Percentiles rank a stretch among this genome's conserved stretches.
These are phyloP conservation scores for Phortica okadai DNA, from an alignment of 2,888 invertebrate species.

Conservation along the genomic window DNA sequence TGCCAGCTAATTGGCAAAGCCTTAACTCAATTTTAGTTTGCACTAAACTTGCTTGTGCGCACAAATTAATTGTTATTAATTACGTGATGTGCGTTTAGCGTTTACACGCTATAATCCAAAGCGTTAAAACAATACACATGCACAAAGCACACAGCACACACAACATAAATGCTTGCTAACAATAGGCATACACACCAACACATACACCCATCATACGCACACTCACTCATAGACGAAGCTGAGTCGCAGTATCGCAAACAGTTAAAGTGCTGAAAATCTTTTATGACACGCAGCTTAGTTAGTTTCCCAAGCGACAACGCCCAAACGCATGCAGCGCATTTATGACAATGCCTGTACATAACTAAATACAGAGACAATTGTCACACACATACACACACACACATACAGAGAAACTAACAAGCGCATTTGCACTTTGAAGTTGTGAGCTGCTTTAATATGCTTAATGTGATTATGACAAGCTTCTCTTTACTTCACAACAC, in stretches of 20 bases:
- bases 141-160: not conserved
- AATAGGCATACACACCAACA: slow-evolving; percentile 16
- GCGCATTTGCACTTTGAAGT: not conserved
- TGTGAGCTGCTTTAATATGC: slow-evolving; percentile 14
- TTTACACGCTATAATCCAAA: slow-evolving; percentile 37
- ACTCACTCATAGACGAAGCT: not conserved
- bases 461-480: slow-evolving; percentile 32
- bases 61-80: slow-evolving; percentile 43
- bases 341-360: not conserved
- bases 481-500: not conserved
- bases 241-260: slow-evolving; percentile 15
- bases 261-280: slow-evolving; percentile 30
- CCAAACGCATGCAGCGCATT: slow-evolving; percentile 8
- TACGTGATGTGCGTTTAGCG: slow-evolving; percentile 52
- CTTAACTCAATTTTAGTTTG: slow-evolving; percentile 27
- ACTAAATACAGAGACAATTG: not conserved
- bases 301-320: not conserved
- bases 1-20: slow-evolving; percentile 20
- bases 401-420: slow-evolving; percentile 5
- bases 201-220: slow-evolving; percentile 32
- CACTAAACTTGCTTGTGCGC: slow-evolving; percentile 11
- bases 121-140: slow-evolving; percentile 31
- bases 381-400: not conserved
- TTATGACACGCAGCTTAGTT: slow-evolving; percentile 23
- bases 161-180: not conserved